phyloP scores from a whole-genome alignment of 2,797 vertebrate genomes.

The Prunella strophiata region DNA sequence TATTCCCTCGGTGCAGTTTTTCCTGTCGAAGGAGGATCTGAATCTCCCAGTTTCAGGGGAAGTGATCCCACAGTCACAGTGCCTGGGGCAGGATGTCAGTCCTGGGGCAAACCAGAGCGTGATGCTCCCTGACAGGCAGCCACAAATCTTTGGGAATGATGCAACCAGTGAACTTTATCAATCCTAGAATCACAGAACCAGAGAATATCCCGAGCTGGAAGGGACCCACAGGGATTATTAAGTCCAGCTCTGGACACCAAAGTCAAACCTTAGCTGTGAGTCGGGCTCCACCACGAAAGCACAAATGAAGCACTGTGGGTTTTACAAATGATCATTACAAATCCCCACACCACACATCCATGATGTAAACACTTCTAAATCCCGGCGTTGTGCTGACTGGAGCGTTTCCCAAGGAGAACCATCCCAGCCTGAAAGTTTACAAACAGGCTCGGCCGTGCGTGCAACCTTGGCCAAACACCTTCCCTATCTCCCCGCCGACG shows the following conservation, averaged over 20 bases:
- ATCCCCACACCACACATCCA: neutral
- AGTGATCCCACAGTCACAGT: neutral
- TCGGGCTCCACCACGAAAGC: neutral
- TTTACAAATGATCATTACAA: neutral
- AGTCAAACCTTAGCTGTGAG: accelerated
- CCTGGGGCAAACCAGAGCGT: neutral
- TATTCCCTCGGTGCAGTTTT: neutral
- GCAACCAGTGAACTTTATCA: neutral
- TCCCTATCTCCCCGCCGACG: neutral
- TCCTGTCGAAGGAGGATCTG: neutral
- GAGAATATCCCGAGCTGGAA: neutral
- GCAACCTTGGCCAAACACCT: neutral
- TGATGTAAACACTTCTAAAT: neutral
- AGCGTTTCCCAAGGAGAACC: neutral
- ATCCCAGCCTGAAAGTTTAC: neutral
- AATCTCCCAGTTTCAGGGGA: neutral
- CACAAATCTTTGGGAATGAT: neutral
- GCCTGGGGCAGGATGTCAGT: neutral
- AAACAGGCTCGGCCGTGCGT: neutral
- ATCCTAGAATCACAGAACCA: neutral
- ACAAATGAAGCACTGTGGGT: accelerated
- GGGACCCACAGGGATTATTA: too few relatives aligned
- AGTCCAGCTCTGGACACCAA: accelerated
- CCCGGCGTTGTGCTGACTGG: neutral
- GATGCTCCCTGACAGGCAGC: neutral